These are phyloP conservation scores for Mythimna loreyi DNA, from an alignment of 2,888 invertebrate species.

Conservation along the genomic window DNA sequence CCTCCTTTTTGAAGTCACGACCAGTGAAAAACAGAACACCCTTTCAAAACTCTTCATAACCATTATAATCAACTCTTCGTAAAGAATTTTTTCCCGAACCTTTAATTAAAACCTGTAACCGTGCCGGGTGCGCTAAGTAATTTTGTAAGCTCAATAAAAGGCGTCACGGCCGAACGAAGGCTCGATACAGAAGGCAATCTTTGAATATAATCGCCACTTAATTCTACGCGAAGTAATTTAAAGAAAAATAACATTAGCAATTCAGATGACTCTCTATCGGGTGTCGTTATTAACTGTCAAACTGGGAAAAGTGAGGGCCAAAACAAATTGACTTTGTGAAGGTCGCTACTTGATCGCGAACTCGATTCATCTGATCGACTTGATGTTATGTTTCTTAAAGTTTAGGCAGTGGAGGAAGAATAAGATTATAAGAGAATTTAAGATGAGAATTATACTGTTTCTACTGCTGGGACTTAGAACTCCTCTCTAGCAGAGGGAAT, in stretches of 20 bases:
- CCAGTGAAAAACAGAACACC: not conserved
- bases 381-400: constrained; percentile 70
- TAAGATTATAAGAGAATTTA: not conserved
- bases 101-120: constrained; percentile 48
- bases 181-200: constrained; percentile 82
- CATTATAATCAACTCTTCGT: constrained; percentile 14
- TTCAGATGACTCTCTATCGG: constrained; percentile 86
- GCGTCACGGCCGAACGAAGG: constrained; percentile 71
- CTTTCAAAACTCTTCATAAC: constrained; percentile 9
- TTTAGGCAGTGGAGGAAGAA: not conserved
- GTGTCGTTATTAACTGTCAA: constrained; percentile 88
- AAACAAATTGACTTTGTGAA: constrained; percentile 83
- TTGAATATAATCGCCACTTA: constrained; percentile 86
- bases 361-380: constrained; percentile 77
- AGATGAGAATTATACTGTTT: too few species aligned
- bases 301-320: constrained; percentile 78
- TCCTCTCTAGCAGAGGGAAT: too few species aligned
- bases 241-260: constrained; percentile 91
- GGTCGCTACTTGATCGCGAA: constrained; percentile 71
- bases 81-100: constrained; percentile 8
- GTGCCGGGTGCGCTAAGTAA: constrained; percentile 38
- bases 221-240: constrained; percentile 86
- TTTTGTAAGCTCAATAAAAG: constrained; percentile 54
- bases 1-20: too few species aligned
- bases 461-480: too few species aligned